A percentile compares a stretch with the other conserved stretches of the same genome.
Evolutionary conservation across 2,797 vertebrate genomes (phyloP).

Genomic region (Sebastes matsubarae): DNA sequence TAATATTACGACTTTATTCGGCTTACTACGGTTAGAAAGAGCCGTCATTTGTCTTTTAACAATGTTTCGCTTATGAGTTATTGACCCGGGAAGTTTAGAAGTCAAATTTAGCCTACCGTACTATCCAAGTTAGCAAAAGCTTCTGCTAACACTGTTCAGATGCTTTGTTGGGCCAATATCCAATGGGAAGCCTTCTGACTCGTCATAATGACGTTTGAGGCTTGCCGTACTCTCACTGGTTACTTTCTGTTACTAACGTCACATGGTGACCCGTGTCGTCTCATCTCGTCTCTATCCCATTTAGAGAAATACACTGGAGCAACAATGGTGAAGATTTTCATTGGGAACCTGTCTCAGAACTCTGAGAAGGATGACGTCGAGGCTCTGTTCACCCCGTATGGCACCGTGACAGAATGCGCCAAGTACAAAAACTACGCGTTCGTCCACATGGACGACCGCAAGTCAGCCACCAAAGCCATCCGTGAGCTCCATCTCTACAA

Average conservation of each 20-base stretch:
- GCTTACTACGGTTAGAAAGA: too few relatives aligned
- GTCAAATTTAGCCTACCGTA: too few relatives aligned
- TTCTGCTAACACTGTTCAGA: too few relatives aligned
- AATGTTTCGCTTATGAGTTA: too few relatives aligned
- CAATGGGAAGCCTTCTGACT: too few relatives aligned
- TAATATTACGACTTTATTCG: too few relatives aligned
- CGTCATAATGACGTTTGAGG: too few relatives aligned
- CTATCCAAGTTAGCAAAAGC: too few relatives aligned
- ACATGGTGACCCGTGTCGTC: not conserved
- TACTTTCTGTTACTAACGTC: not conserved
- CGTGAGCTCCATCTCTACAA: conserved; percentile 80
- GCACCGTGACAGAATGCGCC: conserved; percentile 84
- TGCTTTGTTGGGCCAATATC: too few relatives aligned
- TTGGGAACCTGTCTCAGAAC: conserved; percentile 84
- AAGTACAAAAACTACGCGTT: conserved; percentile 88
- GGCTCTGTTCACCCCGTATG: conserved; percentile 80
- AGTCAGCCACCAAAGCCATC: conserved; percentile 84
- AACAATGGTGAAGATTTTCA: conserved; percentile 88
- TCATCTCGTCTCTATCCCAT: not conserved
- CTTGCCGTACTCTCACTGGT: not conserved
- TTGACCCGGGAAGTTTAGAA: too few relatives aligned
- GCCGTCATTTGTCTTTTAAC: too few relatives aligned
- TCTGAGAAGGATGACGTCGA: conserved; percentile 82
- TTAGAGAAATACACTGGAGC: conserved; percentile 16
- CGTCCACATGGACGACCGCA: conserved; percentile 87